phyloP scores from a whole-genome alignment of 2,888 invertebrate species.

The Sussaba pulchella region DNA sequence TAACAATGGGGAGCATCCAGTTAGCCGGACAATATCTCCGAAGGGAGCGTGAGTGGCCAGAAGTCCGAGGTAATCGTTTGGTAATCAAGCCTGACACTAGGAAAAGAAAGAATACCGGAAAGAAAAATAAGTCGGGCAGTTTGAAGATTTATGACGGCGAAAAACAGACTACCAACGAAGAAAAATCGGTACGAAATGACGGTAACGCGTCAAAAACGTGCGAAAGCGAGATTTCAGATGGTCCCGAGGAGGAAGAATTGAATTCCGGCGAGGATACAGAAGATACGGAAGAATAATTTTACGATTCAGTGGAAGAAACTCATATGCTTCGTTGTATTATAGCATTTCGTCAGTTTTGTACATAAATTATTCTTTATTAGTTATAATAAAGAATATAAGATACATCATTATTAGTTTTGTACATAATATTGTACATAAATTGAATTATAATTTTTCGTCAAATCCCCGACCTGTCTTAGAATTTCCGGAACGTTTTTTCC shows the following conservation, averaged over 20 bases:
- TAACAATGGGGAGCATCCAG: conserved; percentile 70
- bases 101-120: conserved; percentile 56
- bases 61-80: conserved; percentile 69
- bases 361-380: too few relatives aligned
- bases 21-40: conserved; percentile 73
- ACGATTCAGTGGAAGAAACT: conserved; percentile 3
- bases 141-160: conserved; percentile 62
- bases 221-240: conserved; percentile 4
- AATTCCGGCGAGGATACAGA: conserved; percentile 48
- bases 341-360: conserved; percentile 20
- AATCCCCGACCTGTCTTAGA: too few relatives aligned
- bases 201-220: conserved; percentile 3
- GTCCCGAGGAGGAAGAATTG: conserved; percentile 37
- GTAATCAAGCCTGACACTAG: conserved; percentile 71
- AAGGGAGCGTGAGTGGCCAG: conserved; percentile 70
- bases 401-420: too few relatives aligned
- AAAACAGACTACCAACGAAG: neutral
- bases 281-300: conserved; percentile 51
- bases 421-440: too few relatives aligned
- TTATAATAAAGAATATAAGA: too few relatives aligned
- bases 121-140: conserved; percentile 22
- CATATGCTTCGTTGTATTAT: conserved; percentile 46
- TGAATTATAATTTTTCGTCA: too few relatives aligned
- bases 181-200: neutral
- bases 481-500: too few relatives aligned